These are phyloP conservation scores for Brachionus angularis DNA, from an alignment of 1,140 invertebrate genomes.

Conservation along the genomic window DNA sequence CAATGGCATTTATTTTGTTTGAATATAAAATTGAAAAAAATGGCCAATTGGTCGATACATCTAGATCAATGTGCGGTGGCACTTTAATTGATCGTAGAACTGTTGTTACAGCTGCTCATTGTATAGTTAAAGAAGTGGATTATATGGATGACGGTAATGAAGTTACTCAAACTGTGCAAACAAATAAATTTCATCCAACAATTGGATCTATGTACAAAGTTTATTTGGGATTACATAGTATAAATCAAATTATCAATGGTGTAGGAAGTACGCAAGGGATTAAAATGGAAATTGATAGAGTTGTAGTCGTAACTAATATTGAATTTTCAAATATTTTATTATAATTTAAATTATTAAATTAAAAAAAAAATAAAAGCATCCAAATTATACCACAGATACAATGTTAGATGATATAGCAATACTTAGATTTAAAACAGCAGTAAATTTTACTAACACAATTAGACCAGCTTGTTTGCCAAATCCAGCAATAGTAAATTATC, in stretches of 20 bases:
- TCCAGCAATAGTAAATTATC: not conserved
- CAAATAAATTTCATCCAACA: not conserved
- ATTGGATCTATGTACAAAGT: constrained; percentile 29
- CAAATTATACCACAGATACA: not conserved
- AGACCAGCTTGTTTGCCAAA: constrained; percentile 10
- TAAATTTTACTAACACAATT: not conserved
- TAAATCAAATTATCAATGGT: not conserved
- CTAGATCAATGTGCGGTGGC: constrained; percentile 64
- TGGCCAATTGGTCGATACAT: not conserved
- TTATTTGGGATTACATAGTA: constrained; percentile 26
- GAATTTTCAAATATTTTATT: not conserved
- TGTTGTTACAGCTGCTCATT: constrained; percentile 72
- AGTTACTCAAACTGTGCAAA: not conserved
- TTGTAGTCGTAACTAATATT: not conserved
- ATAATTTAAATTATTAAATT: not conserved
- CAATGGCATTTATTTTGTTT: not conserved
- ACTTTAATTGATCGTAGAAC: constrained; percentile 68
- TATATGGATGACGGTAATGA: not conserved
- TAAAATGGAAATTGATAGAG: too few species aligned
- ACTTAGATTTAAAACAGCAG: not conserved
- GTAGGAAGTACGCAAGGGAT: too few species aligned
- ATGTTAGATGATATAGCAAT: constrained; percentile 25
- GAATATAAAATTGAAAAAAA: not conserved
- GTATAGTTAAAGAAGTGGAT: constrained; percentile 50
- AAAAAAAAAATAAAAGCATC: not conserved